These are phyloP conservation scores for Diorhabda carinulata DNA, from an alignment of 1,140 invertebrate genomes.

Conservation along the genomic window DNA sequence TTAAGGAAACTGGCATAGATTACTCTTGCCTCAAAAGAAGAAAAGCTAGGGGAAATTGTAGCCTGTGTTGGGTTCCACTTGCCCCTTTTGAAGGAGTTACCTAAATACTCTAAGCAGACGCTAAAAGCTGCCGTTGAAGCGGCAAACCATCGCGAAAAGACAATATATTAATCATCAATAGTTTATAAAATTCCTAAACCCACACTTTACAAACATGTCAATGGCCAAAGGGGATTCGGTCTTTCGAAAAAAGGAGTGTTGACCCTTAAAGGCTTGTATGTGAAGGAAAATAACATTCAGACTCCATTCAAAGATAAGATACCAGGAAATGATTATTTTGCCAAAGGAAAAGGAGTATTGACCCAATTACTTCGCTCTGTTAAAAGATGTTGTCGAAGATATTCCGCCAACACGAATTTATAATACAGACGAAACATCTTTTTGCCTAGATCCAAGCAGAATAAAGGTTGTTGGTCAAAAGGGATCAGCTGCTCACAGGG, in stretches of 20 bases:
- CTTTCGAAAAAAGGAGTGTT: constrained; percentile 39
- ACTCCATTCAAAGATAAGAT: constrained; percentile 41
- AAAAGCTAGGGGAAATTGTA: not conserved
- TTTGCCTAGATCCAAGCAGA: constrained; percentile 32
- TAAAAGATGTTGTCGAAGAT: too few relatives aligned
- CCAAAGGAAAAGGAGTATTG: constrained; percentile 25
- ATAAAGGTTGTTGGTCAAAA: constrained; percentile 39
- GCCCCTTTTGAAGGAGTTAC: constrained; percentile 11
- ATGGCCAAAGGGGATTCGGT: constrained; percentile 31
- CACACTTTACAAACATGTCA: constrained; percentile 30
- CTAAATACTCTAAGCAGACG: constrained; percentile 10
- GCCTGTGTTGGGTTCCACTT: constrained; percentile 7
- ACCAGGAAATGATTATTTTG: constrained; percentile 46
- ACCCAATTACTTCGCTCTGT: not conserved
- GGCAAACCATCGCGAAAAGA: constrained; percentile 9
- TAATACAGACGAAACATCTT: too few relatives aligned
- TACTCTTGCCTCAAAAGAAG: not conserved
- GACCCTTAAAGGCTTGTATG: constrained; percentile 37
- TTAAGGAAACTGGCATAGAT: too few relatives aligned
- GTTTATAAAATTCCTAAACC: constrained; percentile 32
- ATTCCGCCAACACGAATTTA: too few relatives aligned
- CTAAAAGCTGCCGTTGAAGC: constrained; percentile 29
- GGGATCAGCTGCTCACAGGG: constrained; percentile 35
- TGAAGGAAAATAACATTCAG: constrained; percentile 35
- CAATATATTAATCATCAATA: constrained; percentile 19